Conservation (phyloP, 1,140 invertebrate species). For the Sarcophaga bullata region DNA sequence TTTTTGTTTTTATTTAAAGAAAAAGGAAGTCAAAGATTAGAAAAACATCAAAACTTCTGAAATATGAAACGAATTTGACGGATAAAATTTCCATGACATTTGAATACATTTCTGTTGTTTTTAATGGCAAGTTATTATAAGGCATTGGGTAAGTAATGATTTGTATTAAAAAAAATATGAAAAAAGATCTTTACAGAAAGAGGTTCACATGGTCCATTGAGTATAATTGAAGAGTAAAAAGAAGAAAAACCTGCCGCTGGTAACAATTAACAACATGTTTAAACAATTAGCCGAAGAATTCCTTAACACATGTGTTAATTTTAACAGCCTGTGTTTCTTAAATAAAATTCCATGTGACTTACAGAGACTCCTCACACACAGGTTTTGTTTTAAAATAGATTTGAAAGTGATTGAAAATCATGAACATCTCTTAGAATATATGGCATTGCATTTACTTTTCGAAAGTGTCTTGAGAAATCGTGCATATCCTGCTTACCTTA, state of each 20-base stretch:
- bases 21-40: too few species aligned
- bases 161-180: too few species aligned
- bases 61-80: too few species aligned
- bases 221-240: background rate
- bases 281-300: conserved; percentile 7
- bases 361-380: background rate
- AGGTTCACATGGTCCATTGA: background rate
- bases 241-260: background rate
- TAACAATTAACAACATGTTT: background rate
- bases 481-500: background rate
- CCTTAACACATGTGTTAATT: conserved; percentile 15
- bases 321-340: background rate
- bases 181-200: too few species aligned
- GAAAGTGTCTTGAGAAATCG: background rate
- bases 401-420: background rate
- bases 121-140: too few species aligned
- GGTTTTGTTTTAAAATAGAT: background rate
- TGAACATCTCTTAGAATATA: background rate
- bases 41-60: too few species aligned
- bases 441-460: background rate
- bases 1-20: too few species aligned
- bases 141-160: too few species aligned
- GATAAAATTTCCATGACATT: too few species aligned
- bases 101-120: too few species aligned
- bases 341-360: background rate